Evolutionary conservation across 2,113 vertebrate genomes (phyloP), one percentile per base, ranked within the genome.

Genomic region (Bombycilla garrulus): DNA sequence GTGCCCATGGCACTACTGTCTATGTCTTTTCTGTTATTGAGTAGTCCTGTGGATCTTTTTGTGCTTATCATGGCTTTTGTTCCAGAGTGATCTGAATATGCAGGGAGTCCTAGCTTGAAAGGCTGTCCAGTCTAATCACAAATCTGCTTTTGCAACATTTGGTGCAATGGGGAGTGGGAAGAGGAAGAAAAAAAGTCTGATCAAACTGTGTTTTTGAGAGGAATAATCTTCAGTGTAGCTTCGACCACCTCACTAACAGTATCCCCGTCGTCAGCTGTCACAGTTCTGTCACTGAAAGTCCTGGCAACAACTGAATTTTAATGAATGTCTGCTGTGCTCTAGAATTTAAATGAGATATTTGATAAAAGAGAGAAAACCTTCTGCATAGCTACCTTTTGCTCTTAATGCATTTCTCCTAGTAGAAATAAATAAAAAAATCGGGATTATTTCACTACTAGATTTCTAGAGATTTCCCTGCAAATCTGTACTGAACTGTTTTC

Each of bases 311-410:
- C 18, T 72, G 87, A 88, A 94, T 95, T 92, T 90, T 95, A 95
- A 93, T 90, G 87, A 94, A 62, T 65, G 47, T 94, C 78, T 94
- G 62, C 76, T 74, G 69, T 66, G 67, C 80, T 90, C 91, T 86
- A 51, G 95, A 95, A 94, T 96, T 94, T 81, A 91, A 94, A 96
- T 95, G 71, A 95, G 87, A 73, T 66, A 19, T 73, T 77, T 87
- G 85, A 88, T 91, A 91, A 94, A 92, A 73, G 58, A 70, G 65
- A 87, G 47, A 69, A 93, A 69, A 66, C 5, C 42, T 79, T 86
- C 65, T 77, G 62, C 29, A 40, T 77, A 72, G 60, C 38, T 76
- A 15, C 81, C 35, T 80, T 61, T 66, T 42, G 16, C 16, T 88
- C 54, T 45, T 80, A 91, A 54, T 62, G 15, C 58, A 66, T 91